Percentiles rank a stretch among this genome's conserved stretches.
Evolutionary conservation across 1,140 invertebrate species (phyloP).

Genomic region (Psix sp.): DNA sequence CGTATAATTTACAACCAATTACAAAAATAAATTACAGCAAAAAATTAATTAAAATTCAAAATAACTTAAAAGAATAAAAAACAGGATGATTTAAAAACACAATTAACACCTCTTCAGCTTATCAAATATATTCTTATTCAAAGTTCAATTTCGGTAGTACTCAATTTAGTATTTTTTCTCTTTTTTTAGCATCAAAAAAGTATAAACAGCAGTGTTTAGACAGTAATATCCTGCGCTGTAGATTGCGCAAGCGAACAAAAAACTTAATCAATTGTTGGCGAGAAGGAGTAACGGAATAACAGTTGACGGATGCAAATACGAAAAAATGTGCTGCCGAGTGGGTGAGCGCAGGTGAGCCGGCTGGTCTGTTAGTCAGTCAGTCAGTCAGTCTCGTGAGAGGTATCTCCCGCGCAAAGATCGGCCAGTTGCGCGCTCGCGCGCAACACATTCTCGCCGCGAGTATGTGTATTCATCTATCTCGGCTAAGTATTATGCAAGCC

Average conservation of each 20-base stretch:
- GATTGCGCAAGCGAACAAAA: constrained; percentile 1
- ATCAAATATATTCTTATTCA: too few species aligned
- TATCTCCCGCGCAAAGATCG: constrained; percentile 48
- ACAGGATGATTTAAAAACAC: too few species aligned
- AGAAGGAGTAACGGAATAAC: constrained; percentile 16
- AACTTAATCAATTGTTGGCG: constrained; percentile 24
- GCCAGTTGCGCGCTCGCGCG: constrained; percentile 23
- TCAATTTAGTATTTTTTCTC: too few species aligned
- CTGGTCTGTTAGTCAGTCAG: constrained; percentile 1
- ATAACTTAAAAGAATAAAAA: too few species aligned
- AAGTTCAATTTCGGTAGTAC: too few species aligned
- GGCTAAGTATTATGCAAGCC: constrained; percentile 55
- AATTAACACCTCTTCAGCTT: too few species aligned
- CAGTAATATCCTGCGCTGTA: too few species aligned
- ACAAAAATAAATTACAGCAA: too few species aligned
- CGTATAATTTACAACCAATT: too few species aligned
- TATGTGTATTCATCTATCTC: constrained; percentile 45
- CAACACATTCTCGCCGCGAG: constrained; percentile 16
- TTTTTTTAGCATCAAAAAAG: too few species aligned
- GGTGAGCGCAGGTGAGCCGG: constrained; percentile 33
- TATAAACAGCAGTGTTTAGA: too few species aligned
- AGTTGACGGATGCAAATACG: constrained; percentile 13
- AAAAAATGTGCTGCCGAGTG: constrained; percentile 17
- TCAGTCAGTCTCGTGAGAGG: constrained; percentile 38
- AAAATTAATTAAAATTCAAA: too few species aligned